These are phyloP conservation scores for Procavia capensis DNA, from an alignment of 2,113 vertebrate species.

Conservation along the genomic window DNA sequence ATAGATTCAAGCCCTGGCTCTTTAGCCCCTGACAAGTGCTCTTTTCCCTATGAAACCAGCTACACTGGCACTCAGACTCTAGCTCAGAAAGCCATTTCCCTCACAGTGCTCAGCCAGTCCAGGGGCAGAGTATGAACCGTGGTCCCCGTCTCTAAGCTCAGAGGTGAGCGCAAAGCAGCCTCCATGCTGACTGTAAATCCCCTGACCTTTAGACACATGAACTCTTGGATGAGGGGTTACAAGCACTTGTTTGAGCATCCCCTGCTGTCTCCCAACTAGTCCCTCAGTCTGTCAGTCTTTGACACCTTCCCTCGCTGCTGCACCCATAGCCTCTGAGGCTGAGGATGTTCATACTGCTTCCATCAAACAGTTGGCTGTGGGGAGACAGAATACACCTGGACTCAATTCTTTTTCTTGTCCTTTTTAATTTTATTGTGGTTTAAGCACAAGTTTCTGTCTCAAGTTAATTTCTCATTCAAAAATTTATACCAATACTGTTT, in stretches of 20 bases:
- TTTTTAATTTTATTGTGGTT: no score
- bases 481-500: no score
- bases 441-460: no score
- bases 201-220: background rate
- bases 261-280: background rate
- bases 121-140: background rate
- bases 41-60: background rate
- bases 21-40: background rate
- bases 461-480: no score
- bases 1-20: background rate
- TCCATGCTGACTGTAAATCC: background rate
- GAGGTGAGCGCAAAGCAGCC: background rate
- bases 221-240: background rate
- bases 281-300: background rate
- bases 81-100: background rate
- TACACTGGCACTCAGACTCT: background rate
- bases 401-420: background rate
- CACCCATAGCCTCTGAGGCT: background rate
- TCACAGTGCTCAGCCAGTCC: no score
- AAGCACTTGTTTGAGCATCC: background rate
- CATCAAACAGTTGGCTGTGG: background rate
- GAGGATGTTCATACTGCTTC: background rate
- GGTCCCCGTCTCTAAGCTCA: background rate
- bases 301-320: background rate
- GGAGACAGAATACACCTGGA: background rate